Percentiles rank a stretch among this genome's conserved stretches.
These are phyloP conservation scores for Tragelaphus strepsiceros DNA, from an alignment of 2,113 vertebrate genomes.

Conservation along the genomic window DNA sequence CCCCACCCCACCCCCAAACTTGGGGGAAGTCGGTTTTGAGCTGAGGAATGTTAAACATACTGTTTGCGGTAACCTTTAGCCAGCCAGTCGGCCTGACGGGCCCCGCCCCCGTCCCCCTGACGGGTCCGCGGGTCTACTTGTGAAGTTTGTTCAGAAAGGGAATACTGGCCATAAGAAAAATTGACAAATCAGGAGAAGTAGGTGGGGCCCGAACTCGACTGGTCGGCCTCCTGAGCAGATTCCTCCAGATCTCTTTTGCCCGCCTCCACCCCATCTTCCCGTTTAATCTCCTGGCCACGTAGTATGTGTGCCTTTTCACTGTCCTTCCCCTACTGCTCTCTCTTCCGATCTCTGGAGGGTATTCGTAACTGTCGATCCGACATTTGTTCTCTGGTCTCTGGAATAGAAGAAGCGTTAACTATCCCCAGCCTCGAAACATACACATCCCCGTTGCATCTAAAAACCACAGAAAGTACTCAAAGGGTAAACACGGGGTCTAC, in stretches of 20 bases:
- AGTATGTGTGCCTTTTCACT: not conserved
- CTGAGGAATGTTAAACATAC: not conserved
- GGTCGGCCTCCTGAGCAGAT: not conserved
- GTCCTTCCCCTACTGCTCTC: not conserved
- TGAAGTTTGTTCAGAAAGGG: constrained; percentile 29
- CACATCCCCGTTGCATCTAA: not conserved
- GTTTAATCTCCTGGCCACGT: not conserved
- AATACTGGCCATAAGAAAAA: not conserved
- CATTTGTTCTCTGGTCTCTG: constrained; percentile 6
- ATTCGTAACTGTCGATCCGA: not conserved
- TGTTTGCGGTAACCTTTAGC: not conserved
- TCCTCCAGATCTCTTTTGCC: not conserved
- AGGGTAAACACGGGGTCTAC: not conserved
- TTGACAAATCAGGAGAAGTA: constrained; percentile 25
- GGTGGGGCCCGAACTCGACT: constrained; percentile 4
- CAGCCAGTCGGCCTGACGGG: not conserved
- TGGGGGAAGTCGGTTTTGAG: not conserved
- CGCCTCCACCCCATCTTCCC: not conserved
- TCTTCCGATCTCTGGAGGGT: not conserved
- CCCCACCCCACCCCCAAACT: not conserved
- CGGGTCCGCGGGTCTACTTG: not conserved
- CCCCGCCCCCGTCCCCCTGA: not conserved
- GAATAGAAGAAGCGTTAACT: not conserved
- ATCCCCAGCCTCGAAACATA: rapidly evolving
- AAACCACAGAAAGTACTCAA: constrained; percentile 40